A percentile compares a stretch with the other conserved stretches of the same genome.
These are phyloP conservation scores for Chiloscyllium punctatum DNA, from an alignment of 2,797 vertebrate species.

Conservation along the genomic window DNA sequence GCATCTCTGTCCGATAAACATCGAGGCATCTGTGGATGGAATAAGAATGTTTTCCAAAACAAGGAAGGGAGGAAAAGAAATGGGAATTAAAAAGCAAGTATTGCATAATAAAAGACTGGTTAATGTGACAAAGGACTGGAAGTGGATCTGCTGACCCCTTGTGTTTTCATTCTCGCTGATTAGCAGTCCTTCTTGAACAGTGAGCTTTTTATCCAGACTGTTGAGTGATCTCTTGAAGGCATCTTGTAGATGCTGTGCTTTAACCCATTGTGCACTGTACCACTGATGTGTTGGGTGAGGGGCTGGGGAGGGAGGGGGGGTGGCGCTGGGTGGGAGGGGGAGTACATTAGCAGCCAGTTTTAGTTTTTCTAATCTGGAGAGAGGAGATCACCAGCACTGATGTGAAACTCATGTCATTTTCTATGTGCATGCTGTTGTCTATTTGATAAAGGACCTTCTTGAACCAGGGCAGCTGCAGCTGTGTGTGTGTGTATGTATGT, in stretches of 20 bases:
- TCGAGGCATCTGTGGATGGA: not conserved
- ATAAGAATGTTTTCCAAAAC: not conserved
- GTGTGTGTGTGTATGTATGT: slow-evolving; percentile 63
- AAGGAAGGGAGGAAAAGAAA: not conserved
- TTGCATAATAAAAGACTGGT: not conserved
- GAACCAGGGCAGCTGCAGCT: slow-evolving; percentile 82
- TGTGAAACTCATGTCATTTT: slow-evolving; percentile 64
- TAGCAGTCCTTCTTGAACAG: slow-evolving; percentile 27
- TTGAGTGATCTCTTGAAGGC: slow-evolving; percentile 34
- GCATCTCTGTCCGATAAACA: not conserved
- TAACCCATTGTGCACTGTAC: slow-evolving; percentile 31
- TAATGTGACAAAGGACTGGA: slow-evolving; percentile 15
- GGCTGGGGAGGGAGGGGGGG: not conserved
- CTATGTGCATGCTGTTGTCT: slow-evolving; percentile 67
- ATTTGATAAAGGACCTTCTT: slow-evolving; percentile 83
- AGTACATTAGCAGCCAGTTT: not conserved
- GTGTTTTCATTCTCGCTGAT: slow-evolving; percentile 35
- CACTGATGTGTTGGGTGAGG: not conserved
- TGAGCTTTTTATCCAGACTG: slow-evolving; percentile 19
- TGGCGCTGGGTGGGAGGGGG: too few species aligned
- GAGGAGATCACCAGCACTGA: slow-evolving; percentile 51
- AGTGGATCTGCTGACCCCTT: slow-evolving; percentile 31
- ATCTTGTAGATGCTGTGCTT: slow-evolving; percentile 33
- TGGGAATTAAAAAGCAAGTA: not conserved
- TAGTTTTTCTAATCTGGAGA: not conserved